Conservation (phyloP, 2,797 vertebrate species). For the Cyprinodon diabolis region DNA sequence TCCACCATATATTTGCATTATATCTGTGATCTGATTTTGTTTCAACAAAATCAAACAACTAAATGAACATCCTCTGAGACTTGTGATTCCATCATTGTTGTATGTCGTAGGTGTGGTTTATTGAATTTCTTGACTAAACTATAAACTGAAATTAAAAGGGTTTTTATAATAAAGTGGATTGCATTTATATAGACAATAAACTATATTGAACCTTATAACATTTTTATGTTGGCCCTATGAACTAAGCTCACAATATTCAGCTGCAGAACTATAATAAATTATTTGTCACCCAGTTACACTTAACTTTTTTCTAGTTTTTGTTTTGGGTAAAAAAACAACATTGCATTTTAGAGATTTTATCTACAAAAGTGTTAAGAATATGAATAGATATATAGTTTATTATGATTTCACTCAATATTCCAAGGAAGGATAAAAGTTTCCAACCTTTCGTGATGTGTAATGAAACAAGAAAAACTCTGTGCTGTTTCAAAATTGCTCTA, state of each 20-base stretch:
- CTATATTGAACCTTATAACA: not conserved
- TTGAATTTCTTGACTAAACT: too few relatives aligned
- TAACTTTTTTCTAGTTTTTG: not conserved
- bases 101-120: too few relatives aligned
- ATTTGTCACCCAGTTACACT: not conserved
- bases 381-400: conserved; percentile 14
- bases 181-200: not conserved
- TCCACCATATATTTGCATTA: too few relatives aligned
- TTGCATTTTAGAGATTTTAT: not conserved
- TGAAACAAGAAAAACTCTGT: conserved; percentile 37
- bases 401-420: conserved; percentile 32
- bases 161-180: not conserved
- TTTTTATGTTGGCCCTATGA: not conserved
- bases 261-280: not conserved
- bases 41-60: too few relatives aligned
- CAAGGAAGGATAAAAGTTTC: conserved; percentile 21
- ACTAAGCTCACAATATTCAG: not conserved
- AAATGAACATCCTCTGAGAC: too few relatives aligned
- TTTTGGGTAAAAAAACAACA: not conserved
- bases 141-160: not conserved
- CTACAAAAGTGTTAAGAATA: conserved; percentile 13
- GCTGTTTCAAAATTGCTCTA: conserved; percentile 37
- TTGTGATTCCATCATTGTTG: too few relatives aligned
- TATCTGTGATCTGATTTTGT: too few relatives aligned
- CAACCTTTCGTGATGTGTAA: conserved; percentile 41